A percentile compares a stretch with the other conserved stretches of the same genome.
phyloP scores from a whole-genome alignment of 2,888 invertebrate species.

The Halocaridina rubra region DNA sequence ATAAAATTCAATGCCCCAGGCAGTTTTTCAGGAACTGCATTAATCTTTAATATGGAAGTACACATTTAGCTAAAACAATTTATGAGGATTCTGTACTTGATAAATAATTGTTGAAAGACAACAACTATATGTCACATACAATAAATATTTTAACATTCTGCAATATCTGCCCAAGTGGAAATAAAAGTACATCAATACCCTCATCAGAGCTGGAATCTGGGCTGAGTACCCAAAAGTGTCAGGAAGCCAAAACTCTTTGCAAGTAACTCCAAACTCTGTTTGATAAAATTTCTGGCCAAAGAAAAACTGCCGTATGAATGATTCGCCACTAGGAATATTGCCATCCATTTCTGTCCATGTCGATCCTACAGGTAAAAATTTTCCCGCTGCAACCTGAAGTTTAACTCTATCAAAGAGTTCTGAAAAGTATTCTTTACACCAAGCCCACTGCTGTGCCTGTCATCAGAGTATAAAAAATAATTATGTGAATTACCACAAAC shows the following conservation, averaged over 20 bases:
- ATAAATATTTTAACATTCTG: too few relatives aligned
- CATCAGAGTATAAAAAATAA: background rate
- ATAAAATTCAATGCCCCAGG: too few relatives aligned
- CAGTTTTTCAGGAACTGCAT: too few relatives aligned
- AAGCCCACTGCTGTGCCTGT: slow-evolving; percentile 71
- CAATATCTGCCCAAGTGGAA: too few relatives aligned
- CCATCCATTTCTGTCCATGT: slow-evolving; percentile 72
- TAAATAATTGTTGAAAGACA: too few relatives aligned
- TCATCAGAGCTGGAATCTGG: slow-evolving; percentile 72
- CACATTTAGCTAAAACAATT: too few relatives aligned
- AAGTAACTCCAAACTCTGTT: slow-evolving; percentile 69
- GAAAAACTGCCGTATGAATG: slow-evolving; percentile 71
- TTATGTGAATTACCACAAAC: too few relatives aligned
- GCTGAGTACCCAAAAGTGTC: slow-evolving; percentile 73
- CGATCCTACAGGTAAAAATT: slow-evolving; percentile 71
- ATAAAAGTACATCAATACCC: too few relatives aligned
- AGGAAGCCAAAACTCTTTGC: slow-evolving; percentile 72
- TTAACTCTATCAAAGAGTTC: slow-evolving; percentile 69
- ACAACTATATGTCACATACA: too few relatives aligned
- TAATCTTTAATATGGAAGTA: too few relatives aligned
- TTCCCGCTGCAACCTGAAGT: slow-evolving; percentile 66
- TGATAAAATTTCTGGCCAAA: slow-evolving; percentile 71
- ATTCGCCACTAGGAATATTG: slow-evolving; percentile 70
- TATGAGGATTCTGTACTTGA: too few relatives aligned
- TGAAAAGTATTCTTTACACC: slow-evolving; percentile 71